Evolutionary conservation across 2,888 invertebrate species (phyloP).

Genomic region (Labia minor): DNA sequence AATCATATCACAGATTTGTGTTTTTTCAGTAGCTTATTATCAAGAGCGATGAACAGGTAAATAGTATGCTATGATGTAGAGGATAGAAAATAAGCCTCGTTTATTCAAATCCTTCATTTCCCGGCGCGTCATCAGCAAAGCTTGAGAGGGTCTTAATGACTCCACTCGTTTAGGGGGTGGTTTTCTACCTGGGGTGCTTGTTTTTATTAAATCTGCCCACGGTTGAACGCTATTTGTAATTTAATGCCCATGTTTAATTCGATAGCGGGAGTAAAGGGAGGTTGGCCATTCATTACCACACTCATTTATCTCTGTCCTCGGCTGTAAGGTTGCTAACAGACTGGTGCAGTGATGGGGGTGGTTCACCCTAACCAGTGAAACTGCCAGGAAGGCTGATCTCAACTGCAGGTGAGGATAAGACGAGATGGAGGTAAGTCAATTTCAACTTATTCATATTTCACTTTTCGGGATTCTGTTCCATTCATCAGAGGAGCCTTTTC

Average conservation of each 20-base stretch:
- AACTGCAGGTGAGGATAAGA: not conserved
- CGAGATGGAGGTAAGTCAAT: not conserved
- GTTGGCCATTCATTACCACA: not conserved
- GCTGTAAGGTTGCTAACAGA: conserved; percentile 2
- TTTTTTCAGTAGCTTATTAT: not conserved
- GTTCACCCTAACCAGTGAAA: not conserved
- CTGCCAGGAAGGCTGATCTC: not conserved
- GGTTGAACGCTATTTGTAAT: conserved; percentile 1
- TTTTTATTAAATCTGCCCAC: conserved; percentile 1
- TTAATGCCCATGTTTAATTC: conserved; percentile 13
- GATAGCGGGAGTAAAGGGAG: not conserved
- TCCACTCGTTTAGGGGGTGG: not conserved
- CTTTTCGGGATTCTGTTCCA: no score
- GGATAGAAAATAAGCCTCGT: not conserved
- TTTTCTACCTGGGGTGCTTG: conserved; percentile 2
- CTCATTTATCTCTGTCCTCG: conserved; percentile 5
- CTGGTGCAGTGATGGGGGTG: not conserved
- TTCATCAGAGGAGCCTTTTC: no score
- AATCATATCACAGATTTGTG: not conserved
- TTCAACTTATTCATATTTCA: no score
- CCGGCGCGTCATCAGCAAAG: not conserved
- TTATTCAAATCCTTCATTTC: not conserved
- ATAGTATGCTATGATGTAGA: not conserved
- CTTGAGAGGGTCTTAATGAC: not conserved
- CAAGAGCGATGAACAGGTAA: not conserved